Evolutionary conservation across 2,113 vertebrate species (phyloP).

Genomic region (Ia io): DNA sequence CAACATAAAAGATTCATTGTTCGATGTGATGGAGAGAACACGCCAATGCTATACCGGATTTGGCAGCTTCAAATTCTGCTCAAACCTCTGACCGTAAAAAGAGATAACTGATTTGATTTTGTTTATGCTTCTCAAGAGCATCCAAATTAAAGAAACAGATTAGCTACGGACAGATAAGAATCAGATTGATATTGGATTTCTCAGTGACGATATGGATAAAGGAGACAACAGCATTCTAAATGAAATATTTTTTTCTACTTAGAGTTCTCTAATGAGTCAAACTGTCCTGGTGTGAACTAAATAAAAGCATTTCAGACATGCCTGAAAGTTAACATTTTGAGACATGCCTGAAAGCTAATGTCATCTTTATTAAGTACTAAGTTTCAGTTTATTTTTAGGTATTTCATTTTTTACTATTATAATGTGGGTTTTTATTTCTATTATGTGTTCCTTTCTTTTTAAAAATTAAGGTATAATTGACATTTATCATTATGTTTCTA

Average conservation of each 20-base stretch:
- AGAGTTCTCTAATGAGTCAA: neutral
- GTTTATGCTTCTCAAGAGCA: neutral
- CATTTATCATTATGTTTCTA: neutral
- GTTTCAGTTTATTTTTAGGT: neutral
- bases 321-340: neutral
- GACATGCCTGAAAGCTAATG: neutral
- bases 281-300: neutral
- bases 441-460: neutral
- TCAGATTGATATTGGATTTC: neutral
- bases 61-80: neutral
- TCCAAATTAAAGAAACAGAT: neutral
- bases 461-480: neutral
- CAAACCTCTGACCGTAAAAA: neutral
- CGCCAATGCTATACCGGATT: neutral
- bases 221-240: neutral
- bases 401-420: neutral
- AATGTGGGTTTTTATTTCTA: neutral
- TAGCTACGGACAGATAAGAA: neutral
- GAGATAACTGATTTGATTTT: neutral
- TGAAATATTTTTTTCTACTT: neutral
- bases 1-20: neutral
- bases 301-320: neutral
- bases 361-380: neutral
- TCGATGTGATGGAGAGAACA: neutral
- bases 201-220: neutral